Evolutionary conservation across 1,140 invertebrate species (phyloP).

Genomic region (Drosophila ambigua): DNA sequence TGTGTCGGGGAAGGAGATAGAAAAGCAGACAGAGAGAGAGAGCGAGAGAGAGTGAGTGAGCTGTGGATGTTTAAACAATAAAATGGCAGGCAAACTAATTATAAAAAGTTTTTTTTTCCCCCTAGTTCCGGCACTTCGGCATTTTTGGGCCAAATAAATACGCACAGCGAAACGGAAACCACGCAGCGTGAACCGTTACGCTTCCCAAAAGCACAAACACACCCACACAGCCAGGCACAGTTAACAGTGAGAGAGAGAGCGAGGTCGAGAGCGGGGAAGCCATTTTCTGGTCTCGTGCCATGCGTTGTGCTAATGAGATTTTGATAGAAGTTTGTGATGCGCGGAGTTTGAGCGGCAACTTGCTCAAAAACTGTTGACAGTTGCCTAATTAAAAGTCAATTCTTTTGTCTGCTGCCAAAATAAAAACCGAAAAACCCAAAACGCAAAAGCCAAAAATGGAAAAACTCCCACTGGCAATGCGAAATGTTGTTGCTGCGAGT

Average conservation of each 20-base stretch:
- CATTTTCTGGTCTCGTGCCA: conserved; percentile 42
- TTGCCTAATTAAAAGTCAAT: conserved; percentile 67
- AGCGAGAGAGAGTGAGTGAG: neutral
- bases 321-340: conserved; percentile 59
- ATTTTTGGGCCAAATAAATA: conserved; percentile 35
- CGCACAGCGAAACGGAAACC: conserved; percentile 39
- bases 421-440: neutral
- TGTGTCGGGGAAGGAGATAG: neutral
- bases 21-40: neutral
- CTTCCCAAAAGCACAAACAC: neutral
- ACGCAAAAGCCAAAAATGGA: neutral
- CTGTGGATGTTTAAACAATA: conserved; percentile 47
- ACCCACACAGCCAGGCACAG: neutral
- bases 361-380: conserved; percentile 56
- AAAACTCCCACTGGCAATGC: too few species aligned
- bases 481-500: too few species aligned
- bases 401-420: conserved; percentile 37
- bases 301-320: conserved; percentile 67
- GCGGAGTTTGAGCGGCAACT: conserved; percentile 29
- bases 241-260: too few species aligned
- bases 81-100: conserved; percentile 58
- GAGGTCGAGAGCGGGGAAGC: conserved; percentile 20
- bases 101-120: conserved; percentile 40
- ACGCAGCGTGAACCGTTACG: conserved; percentile 10
- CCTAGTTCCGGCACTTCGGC: conserved; percentile 7